Evolutionary conservation across 2,113 vertebrate genomes (phyloP), one percentile per base, ranked within the genome.

Genomic region (Oceanites oceanicus): DNA sequence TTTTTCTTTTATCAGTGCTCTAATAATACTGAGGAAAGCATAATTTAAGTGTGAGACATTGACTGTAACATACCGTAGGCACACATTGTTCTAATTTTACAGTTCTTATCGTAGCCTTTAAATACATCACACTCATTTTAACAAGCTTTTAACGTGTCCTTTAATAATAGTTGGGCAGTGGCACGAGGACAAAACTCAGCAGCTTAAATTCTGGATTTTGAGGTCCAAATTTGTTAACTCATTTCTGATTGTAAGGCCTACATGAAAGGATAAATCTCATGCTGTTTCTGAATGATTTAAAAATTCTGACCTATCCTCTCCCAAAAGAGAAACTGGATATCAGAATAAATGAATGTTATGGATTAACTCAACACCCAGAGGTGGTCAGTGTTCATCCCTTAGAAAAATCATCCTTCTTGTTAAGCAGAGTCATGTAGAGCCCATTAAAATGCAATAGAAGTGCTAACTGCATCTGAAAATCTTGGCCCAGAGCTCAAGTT

Each of bases 1-100:
- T 47, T 94, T 65, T 89, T 68, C 45, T 79, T 2, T 2, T 0
- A 19, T 73, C 2, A 0, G 2, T 7, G 0, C 11, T 65, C 20
- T 66, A 61, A 34, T 53, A 66, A 30, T 27, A 53, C 53, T 8
- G 11, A 85, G 10, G 12, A 50, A 79, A 66, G 38, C 47, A 16
- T 72, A 55, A 77, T 73, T 61, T 65, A 56, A 55, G 15, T 0
- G 2, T 2, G 5, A 86, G 17, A 40, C 12, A 30, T 40, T 40
- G 13, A 61, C n/a, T 90, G 56, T 56, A 82, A 34, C 21, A 15
- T 65, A n/a, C 14, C 29, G 20, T 26, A 89, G n/a, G 11, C 36
- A 78, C 4, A 52, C 3, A 10, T 32, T 67, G 2, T 59, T 84
- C 29, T 70, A 58, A 65, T 70, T 92, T 86, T 67, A 63, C 25